Base-by-base conservation (phyloP, 2,888 invertebrate species). In the Platycheirus albimanus region DNA sequence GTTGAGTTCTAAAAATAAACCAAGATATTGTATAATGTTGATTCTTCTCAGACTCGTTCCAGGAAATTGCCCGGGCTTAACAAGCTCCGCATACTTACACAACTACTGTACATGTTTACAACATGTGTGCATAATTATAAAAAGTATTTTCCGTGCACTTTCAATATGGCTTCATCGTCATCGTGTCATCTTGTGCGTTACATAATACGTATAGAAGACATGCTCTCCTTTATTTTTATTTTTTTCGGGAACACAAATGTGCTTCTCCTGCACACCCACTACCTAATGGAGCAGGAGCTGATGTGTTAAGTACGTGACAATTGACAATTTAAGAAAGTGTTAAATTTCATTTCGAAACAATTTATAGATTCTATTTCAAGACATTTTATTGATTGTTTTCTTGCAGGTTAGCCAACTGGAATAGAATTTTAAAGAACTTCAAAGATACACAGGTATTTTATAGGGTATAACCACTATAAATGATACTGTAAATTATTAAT, bases 301-400 rank as follows among this genome's bases (percentile, higher is more conserved):
- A 70, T 64, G 79, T 56, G 63, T 63, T 75, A 49, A 75, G 75
- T 75, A 69, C 20, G 69, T 64, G 79, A 69, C 63, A 64, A 80
- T 63, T 74, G 74, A 74, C 74, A 49, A 41, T 49, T 64, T 47
- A 49, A 30, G 30, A 45, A 58, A 45, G 30, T 43, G 30, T 28
- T 45, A 4, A 64, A 61, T 56, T 49, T 19, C 19, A 43, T 58
- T 36, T 51, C 56, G 28, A 72, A 51, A n/a, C n/a, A n/a, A n/a
- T n/a, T n/a, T n/a, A n/a, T n/a, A n/a, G n/a, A n/a, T n/a, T n/a
- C n/a, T n/a, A n/a, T n/a, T n/a, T n/a, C n/a, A n/a, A n/a, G n/a
- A n/a, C n/a, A n/a, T n/a, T 38, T 28, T 36, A 3, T 45, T 38
- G 54, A 54, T 7, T 13, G 7, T 71, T 1, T 79, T 54, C 17